These are phyloP conservation scores for Excalfactoria chinensis DNA, from an alignment of 2,113 vertebrate species.

Conservation along the genomic window DNA sequence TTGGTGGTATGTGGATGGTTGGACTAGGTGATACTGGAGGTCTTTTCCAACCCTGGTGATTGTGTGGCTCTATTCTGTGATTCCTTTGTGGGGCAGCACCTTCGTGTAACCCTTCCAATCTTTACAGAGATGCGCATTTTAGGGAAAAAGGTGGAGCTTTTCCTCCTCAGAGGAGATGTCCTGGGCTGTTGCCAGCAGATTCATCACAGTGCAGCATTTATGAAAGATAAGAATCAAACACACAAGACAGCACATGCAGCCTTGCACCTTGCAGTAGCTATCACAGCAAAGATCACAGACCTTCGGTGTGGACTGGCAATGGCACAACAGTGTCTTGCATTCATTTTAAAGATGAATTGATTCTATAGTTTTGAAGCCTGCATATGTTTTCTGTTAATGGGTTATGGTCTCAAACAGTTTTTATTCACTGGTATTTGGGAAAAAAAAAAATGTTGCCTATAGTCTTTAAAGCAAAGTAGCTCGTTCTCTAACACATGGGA, in stretches of 20 bases:
- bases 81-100: background rate
- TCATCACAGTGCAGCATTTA: background rate
- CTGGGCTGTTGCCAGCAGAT: background rate
- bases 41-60: too few species aligned
- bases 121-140: background rate
- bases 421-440: conserved; percentile 56
- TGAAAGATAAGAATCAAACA: background rate
- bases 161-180: background rate
- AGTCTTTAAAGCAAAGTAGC: conserved; percentile 43
- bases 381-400: conserved; percentile 69
- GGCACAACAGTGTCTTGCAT: background rate
- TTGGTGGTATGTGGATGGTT: too few species aligned
- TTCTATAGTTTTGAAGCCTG: conserved; percentile 33
- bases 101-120: background rate
- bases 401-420: conserved; percentile 52
- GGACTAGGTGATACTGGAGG: too few species aligned
- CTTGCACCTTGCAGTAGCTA: background rate
- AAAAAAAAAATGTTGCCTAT: conserved; percentile 50
- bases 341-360: conserved; percentile 35
- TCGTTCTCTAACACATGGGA: conserved; percentile 51
- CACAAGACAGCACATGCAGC: background rate
- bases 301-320: background rate
- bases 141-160: background rate
- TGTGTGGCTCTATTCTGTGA: too few species aligned
- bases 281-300: background rate